Conservation (phyloP, 2,888 invertebrate species). For the Yponomeuta sedellus region DNA sequence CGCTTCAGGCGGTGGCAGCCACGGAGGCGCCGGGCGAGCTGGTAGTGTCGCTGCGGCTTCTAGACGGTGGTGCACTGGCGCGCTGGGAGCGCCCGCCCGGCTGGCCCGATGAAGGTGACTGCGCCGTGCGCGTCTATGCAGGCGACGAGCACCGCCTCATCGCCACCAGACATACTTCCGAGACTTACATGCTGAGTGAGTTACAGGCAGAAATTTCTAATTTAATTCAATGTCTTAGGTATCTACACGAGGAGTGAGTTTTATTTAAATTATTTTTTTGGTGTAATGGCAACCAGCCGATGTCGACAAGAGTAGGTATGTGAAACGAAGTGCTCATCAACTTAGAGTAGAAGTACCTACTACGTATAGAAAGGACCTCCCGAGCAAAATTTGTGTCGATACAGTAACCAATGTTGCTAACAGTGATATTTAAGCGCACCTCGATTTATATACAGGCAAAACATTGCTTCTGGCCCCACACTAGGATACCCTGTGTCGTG, state of each 20-base stretch:
- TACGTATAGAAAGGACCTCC: too few species aligned
- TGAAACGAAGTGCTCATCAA: too few species aligned
- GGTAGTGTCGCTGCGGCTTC: constrained; percentile 82
- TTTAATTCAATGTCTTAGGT: too few species aligned
- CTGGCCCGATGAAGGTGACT: constrained; percentile 75
- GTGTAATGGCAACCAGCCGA: neutral
- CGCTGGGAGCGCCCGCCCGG: constrained; percentile 83
- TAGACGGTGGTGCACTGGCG: constrained; percentile 85
- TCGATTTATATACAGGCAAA: too few species aligned
- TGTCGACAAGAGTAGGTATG: neutral
- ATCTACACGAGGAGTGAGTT: too few species aligned
- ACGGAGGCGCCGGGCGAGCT: constrained; percentile 79
- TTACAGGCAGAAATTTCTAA: too few species aligned
- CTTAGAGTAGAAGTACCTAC: too few species aligned
- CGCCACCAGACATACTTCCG: constrained; percentile 81
- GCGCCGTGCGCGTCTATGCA: constrained; percentile 83
- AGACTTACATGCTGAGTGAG: constrained; percentile 79
- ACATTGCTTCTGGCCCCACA: too few species aligned
- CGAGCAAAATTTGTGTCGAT: too few species aligned
- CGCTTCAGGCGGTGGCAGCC: constrained; percentile 24
- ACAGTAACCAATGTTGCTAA: too few species aligned
- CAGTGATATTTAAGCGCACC: too few species aligned
- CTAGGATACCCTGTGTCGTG: too few species aligned
- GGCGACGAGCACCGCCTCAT: constrained; percentile 78
- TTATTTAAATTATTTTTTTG: neutral